Evolutionary conservation across 1,140 invertebrate species (phyloP).

Genomic region (Rhopalosiphum maidis): DNA sequence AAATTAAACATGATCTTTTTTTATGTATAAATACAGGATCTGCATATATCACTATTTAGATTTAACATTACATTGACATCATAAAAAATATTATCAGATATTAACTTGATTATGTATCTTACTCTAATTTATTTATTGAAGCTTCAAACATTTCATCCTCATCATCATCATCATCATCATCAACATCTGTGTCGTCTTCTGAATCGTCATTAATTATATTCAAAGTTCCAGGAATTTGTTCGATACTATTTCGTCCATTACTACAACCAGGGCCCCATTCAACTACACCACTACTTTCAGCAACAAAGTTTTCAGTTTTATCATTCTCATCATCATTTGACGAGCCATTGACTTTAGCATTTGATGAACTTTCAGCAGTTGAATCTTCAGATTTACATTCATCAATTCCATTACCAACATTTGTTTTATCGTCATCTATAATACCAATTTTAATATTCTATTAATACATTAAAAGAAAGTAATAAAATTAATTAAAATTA

Average conservation of each 20-base stretch:
- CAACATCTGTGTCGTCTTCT: slow-evolving; percentile 63
- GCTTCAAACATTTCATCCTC: slow-evolving; percentile 63
- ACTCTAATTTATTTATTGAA: background rate
- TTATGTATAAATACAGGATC: background rate
- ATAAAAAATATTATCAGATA: background rate
- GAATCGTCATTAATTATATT: slow-evolving; percentile 54
- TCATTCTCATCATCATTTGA: background rate
- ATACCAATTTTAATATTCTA: background rate
- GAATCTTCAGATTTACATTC: slow-evolving; percentile 60
- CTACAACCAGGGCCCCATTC: slow-evolving; percentile 36
- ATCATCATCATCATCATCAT: slow-evolving; percentile 65
- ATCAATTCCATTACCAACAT: slow-evolving; percentile 62
- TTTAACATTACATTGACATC: no score
- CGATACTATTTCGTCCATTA: background rate
- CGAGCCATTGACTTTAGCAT: slow-evolving; percentile 14
- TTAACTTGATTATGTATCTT: background rate
- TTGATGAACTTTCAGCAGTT: slow-evolving; percentile 58
- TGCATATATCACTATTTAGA: background rate
- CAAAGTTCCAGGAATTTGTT: no score
- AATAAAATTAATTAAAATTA: slow-evolving; percentile 35
- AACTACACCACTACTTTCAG: background rate
- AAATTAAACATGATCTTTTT: no score
- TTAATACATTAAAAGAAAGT: slow-evolving; percentile 33
- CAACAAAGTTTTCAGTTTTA: background rate
- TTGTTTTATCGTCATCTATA: slow-evolving; percentile 64